A percentile compares a stretch with the other conserved stretches of the same genome.
phyloP scores from a whole-genome alignment of 1,140 invertebrate species.

The Reticulitermes speratus region DNA sequence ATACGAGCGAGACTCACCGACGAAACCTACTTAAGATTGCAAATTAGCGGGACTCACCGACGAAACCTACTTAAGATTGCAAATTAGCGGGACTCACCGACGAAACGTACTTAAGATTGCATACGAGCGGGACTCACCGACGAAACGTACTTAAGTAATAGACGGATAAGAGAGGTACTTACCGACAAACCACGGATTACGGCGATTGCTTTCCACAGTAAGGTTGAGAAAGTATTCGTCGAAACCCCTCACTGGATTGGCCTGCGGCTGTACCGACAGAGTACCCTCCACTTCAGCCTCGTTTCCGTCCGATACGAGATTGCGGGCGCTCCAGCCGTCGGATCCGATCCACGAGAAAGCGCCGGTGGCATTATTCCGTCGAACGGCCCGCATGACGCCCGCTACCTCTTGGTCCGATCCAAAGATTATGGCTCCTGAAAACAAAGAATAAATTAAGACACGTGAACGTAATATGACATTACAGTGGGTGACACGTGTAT shows the following conservation, averaged over 20 bases:
- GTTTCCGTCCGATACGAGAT: conserved; percentile 84
- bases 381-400: conserved; percentile 87
- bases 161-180: conserved; percentile 44
- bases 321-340: conserved; percentile 87
- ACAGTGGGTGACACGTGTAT: no score
- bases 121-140: no score
- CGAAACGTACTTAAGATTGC: no score
- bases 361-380: conserved; percentile 82
- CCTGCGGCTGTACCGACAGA: conserved; percentile 85
- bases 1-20: no score
- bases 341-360: conserved; percentile 93
- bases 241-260: conserved; percentile 83
- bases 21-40: no score
- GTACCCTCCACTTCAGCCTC: conserved; percentile 89
- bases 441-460: conserved; percentile 37
- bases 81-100: no score
- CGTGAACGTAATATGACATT: no score
- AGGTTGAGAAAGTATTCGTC: conserved; percentile 84
- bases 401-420: conserved; percentile 96
- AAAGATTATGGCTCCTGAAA: conserved; percentile 89
- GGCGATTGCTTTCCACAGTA: conserved; percentile 79
- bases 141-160: no score
- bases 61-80: no score
- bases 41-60: no score
- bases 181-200: conserved; percentile 95